Evolutionary conservation across 2,113 vertebrate species (phyloP), one percentile per base, ranked within the genome.

Genomic region (Sakesphorus luctuosus): DNA sequence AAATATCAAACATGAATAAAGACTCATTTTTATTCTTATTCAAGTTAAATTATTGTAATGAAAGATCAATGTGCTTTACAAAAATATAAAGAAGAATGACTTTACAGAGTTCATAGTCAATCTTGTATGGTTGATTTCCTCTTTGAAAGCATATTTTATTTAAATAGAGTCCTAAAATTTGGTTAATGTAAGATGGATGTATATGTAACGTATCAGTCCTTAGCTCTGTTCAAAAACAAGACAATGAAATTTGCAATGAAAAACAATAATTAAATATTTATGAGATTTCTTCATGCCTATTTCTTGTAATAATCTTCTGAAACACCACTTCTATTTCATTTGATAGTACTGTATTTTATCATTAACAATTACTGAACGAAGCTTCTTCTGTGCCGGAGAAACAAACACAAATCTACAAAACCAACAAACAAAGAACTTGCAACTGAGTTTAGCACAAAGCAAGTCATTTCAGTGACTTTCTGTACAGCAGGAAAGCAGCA

Each of bases 211-310:
- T 89, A 86, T 93, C 86, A 94, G 50, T 46, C 59, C 79, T 15
- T 62, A 93, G 19, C 4, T 24, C 16, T 73, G 31, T 83, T 76
- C 56, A 23, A 84, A 95, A 66, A 77, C 11, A 69, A 63, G 23
- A 92, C 13, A 95, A 31, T 35, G 89, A 86, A 91, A 74, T 75
- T 40, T 68, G 81, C 29, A 81, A 40, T 74, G 80, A 75, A 46
- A 35, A 81, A 75, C 46, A 84, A 75, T 77, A 86, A 96, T 82
- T 56, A 65, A 96, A 87, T 97, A 95, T 91, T 94, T 96, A 68
- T 84, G 93, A 94, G 73, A 65, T 93, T 29, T 65, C 35, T 93
- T 72, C 18, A 58, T 62, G 33, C 13, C 20, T 87, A 21, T 84
- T 94, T 83, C 44, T 72, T 63, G 52, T 72, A 93, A 80, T 79